Base-by-base conservation (phyloP, 1,140 invertebrate genomes). In the Chrysomallon squamiferum region DNA sequence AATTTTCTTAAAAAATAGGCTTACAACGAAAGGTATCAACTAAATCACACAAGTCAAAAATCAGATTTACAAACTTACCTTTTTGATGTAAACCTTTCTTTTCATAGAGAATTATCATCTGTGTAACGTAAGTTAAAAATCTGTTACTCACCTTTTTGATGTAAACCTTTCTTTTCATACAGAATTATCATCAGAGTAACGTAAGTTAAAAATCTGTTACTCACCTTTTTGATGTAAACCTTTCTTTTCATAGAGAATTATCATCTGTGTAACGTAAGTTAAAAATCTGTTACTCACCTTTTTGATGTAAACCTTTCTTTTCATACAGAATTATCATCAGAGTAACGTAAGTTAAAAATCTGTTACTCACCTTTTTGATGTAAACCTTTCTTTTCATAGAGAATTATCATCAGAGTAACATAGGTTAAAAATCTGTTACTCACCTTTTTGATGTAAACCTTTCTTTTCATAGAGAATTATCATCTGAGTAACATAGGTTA, bases 41-140 rank as follows among this genome's bases (percentile, higher is more conserved):
- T n/a, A n/a, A n/a, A n/a, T n/a, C 9, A 22, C 13, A n/a, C n/a
- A n/a, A n/a, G n/a, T n/a, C n/a, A n/a, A n/a, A n/a, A n/a, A n/a
- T n/a, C n/a, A n/a, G n/a, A n/a, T 11, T 57, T 22, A 30, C 27
- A 22, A 15, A 27, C 50, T 25, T 22, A 27, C 50, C 13, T 43
- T 43, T 22, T 20, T 62, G 9, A 64, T 98, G 95, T 68, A 93
- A 90, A 2, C 91, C 92, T 86, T 96, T 96, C 0, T 91, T 94
- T 82, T 96, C 91, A 82, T 98, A 98, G 13, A 98, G 86, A 78
- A 97, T 96, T 62, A 97, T n/a, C 1, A 13, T 43, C n/a, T 25
- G 11, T 11, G 22, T 54, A 27, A 22, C 13, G n/a, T n/a, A n/a
- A n/a, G n/a, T n/a, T n/a, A n/a, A n/a, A n/a, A n/a, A n/a, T n/a